Base-by-base conservation (phyloP, 2,888 invertebrate genomes). In the Macrophya alboannulata region DNA sequence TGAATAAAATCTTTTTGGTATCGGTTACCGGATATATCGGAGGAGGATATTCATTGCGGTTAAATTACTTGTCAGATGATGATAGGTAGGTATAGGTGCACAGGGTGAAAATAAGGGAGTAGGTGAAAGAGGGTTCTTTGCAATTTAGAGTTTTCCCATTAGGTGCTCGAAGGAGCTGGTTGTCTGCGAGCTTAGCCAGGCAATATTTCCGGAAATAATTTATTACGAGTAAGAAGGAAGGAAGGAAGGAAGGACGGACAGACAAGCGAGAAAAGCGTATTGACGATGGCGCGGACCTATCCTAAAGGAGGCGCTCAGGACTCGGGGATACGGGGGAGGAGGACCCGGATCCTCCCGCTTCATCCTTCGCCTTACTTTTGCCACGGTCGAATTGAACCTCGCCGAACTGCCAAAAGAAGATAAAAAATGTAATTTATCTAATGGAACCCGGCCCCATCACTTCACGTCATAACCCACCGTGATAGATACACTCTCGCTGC, bases 361-460 rank as follows among this genome's bases (percentile, higher is more conserved):
- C 55, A 55, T n/a, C 55, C 45, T 25, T 9, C 21, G 37, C 62
- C 62, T 21, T 81, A 21, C 37, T 62, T 81, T 65, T 81, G 25
- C 62, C 68, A 48, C 68, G 71, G 51, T 48, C 81, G 83, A 83
- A 83, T 83, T 43, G 83, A 81, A 65, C 51, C 81, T 62, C 81
- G 62, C 81, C 81, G 81, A 81, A 81, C 81, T 59, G 59, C 81
- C 59, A 65, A 43, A 81, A 81, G 81, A 48, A 83, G 83, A 83
- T 83, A 83, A 83, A 83, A 83, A 65, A 83, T 83, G 65, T 71
- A 68, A 83, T 83, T 83, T 83, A 83, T 83, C 83, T 83, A 83
- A 83, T 83, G 83, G 83, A 83, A 71, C 45, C 83, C 40, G 31
- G 83, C 68, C 48, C 48, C 83, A 48, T 83, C 83, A 68, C 71